Base-by-base conservation (phyloP, 2,113 vertebrate genomes). In the Podilymbus podiceps region DNA sequence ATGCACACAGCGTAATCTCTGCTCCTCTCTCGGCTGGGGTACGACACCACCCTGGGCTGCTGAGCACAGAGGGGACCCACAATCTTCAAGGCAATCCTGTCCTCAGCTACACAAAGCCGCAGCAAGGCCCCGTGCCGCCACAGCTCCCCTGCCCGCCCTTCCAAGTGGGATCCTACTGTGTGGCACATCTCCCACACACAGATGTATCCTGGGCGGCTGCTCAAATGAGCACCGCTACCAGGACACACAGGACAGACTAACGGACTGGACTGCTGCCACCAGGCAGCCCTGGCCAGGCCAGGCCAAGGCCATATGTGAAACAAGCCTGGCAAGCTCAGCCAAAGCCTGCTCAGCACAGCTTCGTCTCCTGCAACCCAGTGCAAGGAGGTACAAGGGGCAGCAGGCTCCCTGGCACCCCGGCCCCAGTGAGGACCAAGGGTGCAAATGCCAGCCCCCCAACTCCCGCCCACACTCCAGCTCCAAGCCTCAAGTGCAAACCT, bases 101-200 rank as follows among this genome's bases (percentile, higher is more conserved):
- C 40, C 42, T 64, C 24, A 14, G 76, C 49, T 1, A 0, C 11
- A 12, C 0, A 0, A 68, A 68, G 62, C 33, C 10, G 1, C 49
- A 63, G 53, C 20, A 20, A 44, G 52, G 53, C 42, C 72, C 73
- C 2, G 11, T 25, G 47, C 49, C 8, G 2, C 23, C 15, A 3
- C 46, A 24, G 11, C 21, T 38, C 42, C 71, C 46, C 58, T 85
- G 81, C 46, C 64, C 6, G 3, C 33, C 53, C 67, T 63, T 52
- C 59, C 38, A 63, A 68, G 55, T 3, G 6, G 59, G 58, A 88
- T 6, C 7, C 60, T 81, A 72, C 72, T 31, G 33, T 14, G 8
- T 31, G 46, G n/a, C 14, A 44, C 53, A 50, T 79, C 66, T 89
- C 76, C 76, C 8, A 20, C 38, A 49, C 27, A 6, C 56, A 49